Evolutionary conservation across 2,797 vertebrate species (phyloP), one percentile per base, ranked within the genome.

Genomic region (Leuciscus waleckii): DNA sequence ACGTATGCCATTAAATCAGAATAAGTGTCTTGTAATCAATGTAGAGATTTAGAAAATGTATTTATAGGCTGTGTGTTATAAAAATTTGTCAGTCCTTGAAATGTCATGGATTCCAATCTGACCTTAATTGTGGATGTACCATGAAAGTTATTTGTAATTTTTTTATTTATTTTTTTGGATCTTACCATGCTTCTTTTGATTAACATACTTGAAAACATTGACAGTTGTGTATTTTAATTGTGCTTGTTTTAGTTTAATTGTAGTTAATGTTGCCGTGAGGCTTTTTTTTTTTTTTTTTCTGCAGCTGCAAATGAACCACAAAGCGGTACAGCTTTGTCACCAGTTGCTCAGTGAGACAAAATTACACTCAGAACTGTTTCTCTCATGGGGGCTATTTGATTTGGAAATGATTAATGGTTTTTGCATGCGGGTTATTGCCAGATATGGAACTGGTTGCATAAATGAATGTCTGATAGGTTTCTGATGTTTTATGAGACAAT

Each of bases 341-440:
- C 54, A 77, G n/a, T 58, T 39, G 6, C 51, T 77, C 51, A 26
- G 51, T n/a, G 37, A 58, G 54, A 58, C 75, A 61, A 61, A 78
- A 78, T 78, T 61, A 78, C 76, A 78, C 75, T 78, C 56, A 26
- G 21, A 61, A 61, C 76, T 7, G 32, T 77, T 29, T 78, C 54
- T 77, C 75, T 63, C 37, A 78, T 13, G 76, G 14, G 76, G 39
- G 77, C 61, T 79, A 35, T 67, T 79, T 49, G 61, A 67, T 79
- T 79, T 49, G 61, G 61, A 67, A 79, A 49, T 67, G 41, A 67
- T 49, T 67, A 32, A 61, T 65, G 77, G 17, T 46, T 65, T 61
- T 46, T 78, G n/a, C 5, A 23, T 79, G 41, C 6, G 2, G 39
- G 26, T 79, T 79, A 58, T 32, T 65, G 58, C 17, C 26, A 65